Conservation (phyloP, 1,140 invertebrate species). For the Drosophila persimilis region DNA sequence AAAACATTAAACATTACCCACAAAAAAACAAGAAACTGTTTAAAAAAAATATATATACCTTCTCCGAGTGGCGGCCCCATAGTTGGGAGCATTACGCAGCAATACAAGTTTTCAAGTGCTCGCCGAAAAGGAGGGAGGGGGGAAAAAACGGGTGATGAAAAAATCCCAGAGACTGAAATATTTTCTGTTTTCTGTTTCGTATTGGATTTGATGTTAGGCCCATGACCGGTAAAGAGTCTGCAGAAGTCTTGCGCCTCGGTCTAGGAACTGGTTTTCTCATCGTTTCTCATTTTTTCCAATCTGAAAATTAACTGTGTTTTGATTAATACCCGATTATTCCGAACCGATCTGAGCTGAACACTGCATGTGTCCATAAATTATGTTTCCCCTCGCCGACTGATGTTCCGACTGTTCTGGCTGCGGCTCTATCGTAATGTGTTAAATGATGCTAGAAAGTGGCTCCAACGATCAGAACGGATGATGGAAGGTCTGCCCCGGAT, state of each 20-base stretch:
- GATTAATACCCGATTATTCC: constrained; percentile 76
- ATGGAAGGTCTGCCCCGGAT: constrained; percentile 23
- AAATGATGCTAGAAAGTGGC: constrained; percentile 37
- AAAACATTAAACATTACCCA: constrained; percentile 11
- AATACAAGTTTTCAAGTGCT: constrained; percentile 72
- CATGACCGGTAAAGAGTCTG: constrained; percentile 51
- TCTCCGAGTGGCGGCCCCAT: constrained; percentile 33
- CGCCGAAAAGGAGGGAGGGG: constrained; percentile 23
- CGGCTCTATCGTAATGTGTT: constrained; percentile 59
- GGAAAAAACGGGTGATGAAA: neutral
- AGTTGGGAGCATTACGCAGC: constrained; percentile 65
- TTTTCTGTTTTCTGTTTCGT: constrained; percentile 58
- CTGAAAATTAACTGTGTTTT: constrained; percentile 78
- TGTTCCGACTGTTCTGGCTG: constrained; percentile 10
- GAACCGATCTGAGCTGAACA: neutral
- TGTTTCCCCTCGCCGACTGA: neutral
- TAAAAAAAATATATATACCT: constrained; percentile 36
- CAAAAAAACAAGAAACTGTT: constrained; percentile 56
- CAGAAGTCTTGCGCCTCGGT: constrained; percentile 36
- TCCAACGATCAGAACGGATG: neutral
- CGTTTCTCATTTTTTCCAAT: constrained; percentile 40
- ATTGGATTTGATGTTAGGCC: constrained; percentile 33
- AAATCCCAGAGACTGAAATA: constrained; percentile 51
- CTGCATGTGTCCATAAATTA: constrained; percentile 68
- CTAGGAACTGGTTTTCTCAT: constrained; percentile 54